Evolutionary conservation across 1,140 invertebrate genomes (phyloP), one percentile per base, ranked within the genome.

Genomic region (Cotesia glomerata): DNA sequence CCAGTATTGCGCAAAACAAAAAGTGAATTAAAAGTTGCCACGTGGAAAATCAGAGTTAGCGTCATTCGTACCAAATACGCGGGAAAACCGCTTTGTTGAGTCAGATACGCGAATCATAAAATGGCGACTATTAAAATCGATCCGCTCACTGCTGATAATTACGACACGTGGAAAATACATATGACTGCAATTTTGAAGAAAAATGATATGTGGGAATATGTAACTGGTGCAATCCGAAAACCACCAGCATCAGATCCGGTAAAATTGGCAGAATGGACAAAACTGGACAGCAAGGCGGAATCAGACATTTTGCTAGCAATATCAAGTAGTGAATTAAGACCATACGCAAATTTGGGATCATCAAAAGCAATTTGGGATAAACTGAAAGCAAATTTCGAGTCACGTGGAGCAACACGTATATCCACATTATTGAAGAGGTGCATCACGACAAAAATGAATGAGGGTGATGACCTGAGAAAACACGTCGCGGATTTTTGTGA

Each of bases 361-460:
- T 74, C 77, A 8, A 74, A 63, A 32, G 73, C 72, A 54, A 70
- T 77, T 32, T 77, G 74, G 75, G 45, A 63, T 7, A 76, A 75
- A 49, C 34, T 71, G 7, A 26, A 75, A 65, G 13, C 54, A 52
- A 71, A 49, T 16, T 77, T 72, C 64, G 36, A 77, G 67, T 80
- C 74, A 16, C 58, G 66, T 32, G 74, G 77, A 36, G 73, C 77
- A 32, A 76, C 76, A 36, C 64, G 76, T 61, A 80, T 77, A 75
- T 74, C 75, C 13, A 74, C 36, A n/a, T 58, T 77, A 14, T 39
- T 79, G 32, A 80, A 77, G 58, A 65, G 69, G 73, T 59, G 76
- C 5, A 52, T 74, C 16, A 54, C 77, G 4, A 52, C 67, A n/a
- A 68, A 74, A 32, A 79, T 81, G 77, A 11, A 63, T 14, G 77